Evolutionary conservation across 2,888 invertebrate genomes (phyloP), one percentile per base, ranked within the genome.

Genomic region (Oligia latruncula): DNA sequence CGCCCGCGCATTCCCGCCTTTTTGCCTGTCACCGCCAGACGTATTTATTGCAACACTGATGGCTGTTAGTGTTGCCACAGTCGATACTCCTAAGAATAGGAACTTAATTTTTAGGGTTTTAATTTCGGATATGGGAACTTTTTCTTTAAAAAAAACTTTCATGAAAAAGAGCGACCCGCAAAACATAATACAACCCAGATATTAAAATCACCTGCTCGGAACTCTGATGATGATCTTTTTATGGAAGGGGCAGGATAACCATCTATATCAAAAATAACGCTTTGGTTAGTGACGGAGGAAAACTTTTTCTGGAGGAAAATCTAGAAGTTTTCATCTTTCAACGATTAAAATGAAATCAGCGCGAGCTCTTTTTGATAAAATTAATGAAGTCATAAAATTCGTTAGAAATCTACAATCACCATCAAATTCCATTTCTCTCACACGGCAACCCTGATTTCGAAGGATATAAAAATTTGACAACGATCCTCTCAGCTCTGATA

Each of bases 31-130:
- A 93, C 92, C 91, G 90, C 70, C 88, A 91, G 93, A 94, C 93
- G 94, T 96, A 95, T 96, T 96, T 96, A 96, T 95, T 95, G 95
- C 94, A 93, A 94, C 94, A 93, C 94, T 94, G 78, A 82, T 73
- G 81, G 80, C 62, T 68, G 62, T 77, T 77, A 73, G 82, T 87
- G 78, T 87, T 87, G 80, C 84, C 78, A 86, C 29, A 58, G 15
- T 66, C 35, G 17, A 74, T 74, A 71, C 4, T 43, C 13, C 23
- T 62, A 52, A n/a, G 15, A 17, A 55, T 62, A 64, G 13, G 13
- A 35, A 29, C 17, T 8, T n/a, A 0, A 60, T 65, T 68, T 70
- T 71, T 68, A 5, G 20, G 1, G 3, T 49, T 62, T 9, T 0
- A 0, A 11, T 66, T 64, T 65, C 0, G 46, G 2, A 6, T 46